Evolutionary conservation across 2,113 vertebrate species (phyloP).

Genomic region (Sisor rabdophorus): DNA sequence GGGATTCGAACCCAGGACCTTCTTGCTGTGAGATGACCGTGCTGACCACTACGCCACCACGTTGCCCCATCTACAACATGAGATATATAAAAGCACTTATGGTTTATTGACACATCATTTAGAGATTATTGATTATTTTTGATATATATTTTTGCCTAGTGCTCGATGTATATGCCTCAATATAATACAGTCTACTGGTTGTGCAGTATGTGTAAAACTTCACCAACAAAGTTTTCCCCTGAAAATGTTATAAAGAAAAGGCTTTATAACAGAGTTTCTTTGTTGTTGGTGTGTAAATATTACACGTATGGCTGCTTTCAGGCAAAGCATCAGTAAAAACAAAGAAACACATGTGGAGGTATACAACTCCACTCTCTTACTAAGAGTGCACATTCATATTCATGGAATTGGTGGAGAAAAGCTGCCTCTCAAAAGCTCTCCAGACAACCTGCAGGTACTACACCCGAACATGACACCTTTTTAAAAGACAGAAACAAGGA

Average conservation of each 20-base stretch:
- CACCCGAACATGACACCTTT: not conserved
- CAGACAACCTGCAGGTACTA: not conserved
- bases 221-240: not conserved
- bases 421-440: not conserved
- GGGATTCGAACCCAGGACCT: too few species aligned
- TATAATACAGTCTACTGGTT: not conserved
- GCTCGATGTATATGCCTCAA: too few species aligned
- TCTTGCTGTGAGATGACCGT: too few species aligned
- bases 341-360: constrained; percentile 2
- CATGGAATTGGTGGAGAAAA: constrained; percentile 12
- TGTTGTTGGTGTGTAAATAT: constrained; percentile 34
- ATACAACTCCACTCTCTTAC: constrained; percentile 11
- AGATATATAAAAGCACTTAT: not conserved
- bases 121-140: too few species aligned
- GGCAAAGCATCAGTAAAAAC: constrained; percentile 2
- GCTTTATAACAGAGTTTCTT: constrained; percentile 26
- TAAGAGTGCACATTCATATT: not conserved
- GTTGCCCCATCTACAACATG: too few species aligned
- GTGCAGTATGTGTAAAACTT: not conserved
- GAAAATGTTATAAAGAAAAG: constrained; percentile 8
- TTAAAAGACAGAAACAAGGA: not conserved
- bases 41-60: too few species aligned
- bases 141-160: too few species aligned
- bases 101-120: not conserved
- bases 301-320: constrained; percentile 26